phyloP scores from a whole-genome alignment of 2,888 invertebrate genomes.

The Drosophila barbarae region DNA sequence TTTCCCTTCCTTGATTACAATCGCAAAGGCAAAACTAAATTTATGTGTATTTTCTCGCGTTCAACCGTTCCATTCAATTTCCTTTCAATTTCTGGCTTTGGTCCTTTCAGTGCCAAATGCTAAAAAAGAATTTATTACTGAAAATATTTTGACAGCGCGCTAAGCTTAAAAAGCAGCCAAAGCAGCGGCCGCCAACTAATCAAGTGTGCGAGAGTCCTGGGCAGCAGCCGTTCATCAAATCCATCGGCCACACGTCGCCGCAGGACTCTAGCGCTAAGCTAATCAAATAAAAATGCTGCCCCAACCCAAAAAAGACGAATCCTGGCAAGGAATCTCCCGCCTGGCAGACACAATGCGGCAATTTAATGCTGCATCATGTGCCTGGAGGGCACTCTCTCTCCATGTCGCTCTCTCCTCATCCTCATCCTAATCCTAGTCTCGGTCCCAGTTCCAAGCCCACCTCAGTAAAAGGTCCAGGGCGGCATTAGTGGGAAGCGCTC shows the following conservation, averaged over 20 bases:
- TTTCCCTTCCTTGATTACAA: conserved; percentile 19
- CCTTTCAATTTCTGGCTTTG: conserved; percentile 47
- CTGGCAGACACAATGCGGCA: conserved; percentile 76
- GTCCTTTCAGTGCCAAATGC: conserved; percentile 41
- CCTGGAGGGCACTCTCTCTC: conserved; percentile 59
- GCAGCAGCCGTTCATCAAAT: conserved; percentile 72
- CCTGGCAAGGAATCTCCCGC: conserved; percentile 49
- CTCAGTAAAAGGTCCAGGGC: conserved; percentile 23
- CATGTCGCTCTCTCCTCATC: conserved; percentile 2
- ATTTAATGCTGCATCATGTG: conserved; percentile 79
- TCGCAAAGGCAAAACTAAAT: conserved; percentile 35
- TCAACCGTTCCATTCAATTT: conserved; percentile 46
- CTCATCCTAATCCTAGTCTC: conserved; percentile 22
- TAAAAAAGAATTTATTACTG: conserved; percentile 68
- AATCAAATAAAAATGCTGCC: conserved; percentile 70
- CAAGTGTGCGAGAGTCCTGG: conserved; percentile 54
- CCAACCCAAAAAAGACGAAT: conserved; percentile 22
- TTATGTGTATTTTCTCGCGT: conserved; percentile 45
- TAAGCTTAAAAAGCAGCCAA: conserved; percentile 69
- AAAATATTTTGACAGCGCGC: conserved; percentile 77
- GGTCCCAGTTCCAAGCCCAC: conserved; percentile 10
- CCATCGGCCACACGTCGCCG: conserved; percentile 73
- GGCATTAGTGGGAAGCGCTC: conserved; percentile 58
- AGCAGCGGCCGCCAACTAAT: conserved; percentile 54
- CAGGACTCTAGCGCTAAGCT: conserved; percentile 72